Evolutionary conservation across 2,888 invertebrate species (phyloP).

Genomic region (Alloplasta piceator): DNA sequence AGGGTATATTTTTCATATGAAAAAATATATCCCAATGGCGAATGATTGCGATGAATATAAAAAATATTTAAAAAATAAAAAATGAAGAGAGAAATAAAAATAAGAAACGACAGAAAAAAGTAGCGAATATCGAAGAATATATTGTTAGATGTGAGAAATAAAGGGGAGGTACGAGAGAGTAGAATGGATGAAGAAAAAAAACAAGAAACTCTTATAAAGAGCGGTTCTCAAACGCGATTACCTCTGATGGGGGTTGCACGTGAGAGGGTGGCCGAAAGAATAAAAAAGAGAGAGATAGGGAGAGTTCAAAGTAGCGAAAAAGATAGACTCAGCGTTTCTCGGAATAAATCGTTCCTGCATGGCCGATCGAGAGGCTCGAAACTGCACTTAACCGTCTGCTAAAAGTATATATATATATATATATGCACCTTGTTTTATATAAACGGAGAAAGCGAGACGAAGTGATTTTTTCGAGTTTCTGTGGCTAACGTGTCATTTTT

Average conservation of each 20-base stretch:
- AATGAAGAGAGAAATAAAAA: constrained; percentile 4
- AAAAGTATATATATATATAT: too few species aligned
- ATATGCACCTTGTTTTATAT: not conserved
- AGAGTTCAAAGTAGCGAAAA: constrained; percentile 6
- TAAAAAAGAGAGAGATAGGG: constrained; percentile 21
- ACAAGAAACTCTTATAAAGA: constrained; percentile 14
- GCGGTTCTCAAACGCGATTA: constrained; percentile 47
- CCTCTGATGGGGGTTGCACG: constrained; percentile 45
- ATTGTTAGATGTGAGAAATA: too few species aligned
- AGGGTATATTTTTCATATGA: too few species aligned
- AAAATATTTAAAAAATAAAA: constrained; percentile 10
- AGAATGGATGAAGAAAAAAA: constrained; percentile 17
- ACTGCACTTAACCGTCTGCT: constrained; percentile 49
- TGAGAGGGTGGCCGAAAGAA: not conserved
- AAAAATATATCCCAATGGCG: too few species aligned
- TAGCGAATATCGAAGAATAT: constrained; percentile 25
- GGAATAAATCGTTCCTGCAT: constrained; percentile 52
- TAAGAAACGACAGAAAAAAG: constrained; percentile 16
- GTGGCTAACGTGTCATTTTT: not conserved
- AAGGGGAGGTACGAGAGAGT: too few species aligned
- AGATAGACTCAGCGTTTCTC: constrained; percentile 55
- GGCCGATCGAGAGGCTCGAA: constrained; percentile 50
- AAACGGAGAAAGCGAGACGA: not conserved
- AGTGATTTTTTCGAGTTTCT: not conserved
- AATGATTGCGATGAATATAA: too few species aligned